These are phyloP conservation scores for Pachycephus smyrnensis DNA, from an alignment of 2,888 invertebrate genomes.

Conservation along the genomic window DNA sequence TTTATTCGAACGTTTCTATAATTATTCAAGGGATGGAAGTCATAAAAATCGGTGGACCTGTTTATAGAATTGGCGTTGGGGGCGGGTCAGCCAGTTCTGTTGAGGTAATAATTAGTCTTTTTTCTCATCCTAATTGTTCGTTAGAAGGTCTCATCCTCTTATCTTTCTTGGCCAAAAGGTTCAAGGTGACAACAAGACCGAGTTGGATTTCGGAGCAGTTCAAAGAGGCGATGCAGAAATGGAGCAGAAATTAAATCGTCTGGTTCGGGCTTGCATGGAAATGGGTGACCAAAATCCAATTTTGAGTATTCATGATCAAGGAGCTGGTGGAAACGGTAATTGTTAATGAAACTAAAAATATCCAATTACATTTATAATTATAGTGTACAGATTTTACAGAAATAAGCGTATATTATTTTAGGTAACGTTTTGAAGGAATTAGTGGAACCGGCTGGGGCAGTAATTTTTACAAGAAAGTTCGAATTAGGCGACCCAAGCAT, in stretches of 20 bases:
- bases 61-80: slow-evolving; percentile 97
- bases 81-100: slow-evolving; percentile 99
- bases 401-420: slow-evolving; percentile 45
- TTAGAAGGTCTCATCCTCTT: not conserved
- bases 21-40: slow-evolving; percentile 81
- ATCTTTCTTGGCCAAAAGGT: slow-evolving; percentile 67
- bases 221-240: slow-evolving; percentile 98
- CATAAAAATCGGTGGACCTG: slow-evolving; percentile 96
- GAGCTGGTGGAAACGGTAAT: slow-evolving; percentile 93
- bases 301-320: slow-evolving; percentile 97
- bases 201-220: slow-evolving; percentile 95
- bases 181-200: slow-evolving; percentile 88
- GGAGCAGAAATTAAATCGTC: slow-evolving; percentile 96
- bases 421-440: slow-evolving; percentile 97
- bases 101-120: slow-evolving; percentile 67
- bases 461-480: slow-evolving; percentile 87
- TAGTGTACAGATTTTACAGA: not conserved
- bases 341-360: not conserved
- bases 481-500: slow-evolving; percentile 95
- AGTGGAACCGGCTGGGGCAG: slow-evolving; percentile 94
- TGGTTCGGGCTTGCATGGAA: slow-evolving; percentile 93
- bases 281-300: slow-evolving; percentile 87
- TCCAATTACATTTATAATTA: slow-evolving; percentile 15
- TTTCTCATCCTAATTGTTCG: not conserved
- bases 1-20: slow-evolving; percentile 1